Conservation (phyloP, 2,113 vertebrate genomes). For the Marcusenius ussheri region DNA sequence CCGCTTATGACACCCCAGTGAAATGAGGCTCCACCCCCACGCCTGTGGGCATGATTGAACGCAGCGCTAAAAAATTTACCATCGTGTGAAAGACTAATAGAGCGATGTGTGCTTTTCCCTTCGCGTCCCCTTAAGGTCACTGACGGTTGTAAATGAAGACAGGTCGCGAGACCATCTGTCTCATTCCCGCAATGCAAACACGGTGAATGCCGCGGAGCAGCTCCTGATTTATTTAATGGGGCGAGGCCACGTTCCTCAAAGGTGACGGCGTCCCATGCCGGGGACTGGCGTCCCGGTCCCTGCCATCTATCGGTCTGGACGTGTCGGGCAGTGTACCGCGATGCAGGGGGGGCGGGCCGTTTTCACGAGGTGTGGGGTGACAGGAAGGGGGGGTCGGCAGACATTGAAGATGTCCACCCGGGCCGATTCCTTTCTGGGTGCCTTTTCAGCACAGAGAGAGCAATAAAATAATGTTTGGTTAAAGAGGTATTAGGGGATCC, state of each 20-base stretch:
- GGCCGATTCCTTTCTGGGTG: neutral
- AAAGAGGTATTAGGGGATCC: neutral
- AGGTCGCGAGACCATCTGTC: conserved; percentile 51
- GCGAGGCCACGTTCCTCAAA: conserved; percentile 60
- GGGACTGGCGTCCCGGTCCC: conserved; percentile 5
- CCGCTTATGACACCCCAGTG: neutral
- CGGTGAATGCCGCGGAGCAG: conserved; percentile 68
- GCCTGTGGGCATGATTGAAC: conserved; percentile 53
- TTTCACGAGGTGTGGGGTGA: conserved; percentile 50
- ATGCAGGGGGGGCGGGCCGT: conserved; percentile 28
- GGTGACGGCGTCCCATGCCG: conserved; percentile 32
- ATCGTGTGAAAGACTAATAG: conserved; percentile 40
- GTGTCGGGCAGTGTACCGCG: conserved; percentile 35
- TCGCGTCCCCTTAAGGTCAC: conserved; percentile 37
- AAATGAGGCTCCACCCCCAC: neutral
- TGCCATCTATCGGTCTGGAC: conserved; percentile 49
- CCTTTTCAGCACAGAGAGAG: neutral
- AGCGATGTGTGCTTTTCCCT: conserved; percentile 38
- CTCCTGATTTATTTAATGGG: conserved; percentile 74
- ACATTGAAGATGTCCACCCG: neutral
- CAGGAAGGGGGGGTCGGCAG: neutral
- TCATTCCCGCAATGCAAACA: conserved; percentile 59
- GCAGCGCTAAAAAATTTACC: conserved; percentile 51
- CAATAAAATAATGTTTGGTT: neutral
- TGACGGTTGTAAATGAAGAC: conserved; percentile 73